Evolutionary conservation across 1,140 invertebrate species (phyloP), one percentile per base, ranked within the genome.

Genomic region (Eciton burchellii): DNA sequence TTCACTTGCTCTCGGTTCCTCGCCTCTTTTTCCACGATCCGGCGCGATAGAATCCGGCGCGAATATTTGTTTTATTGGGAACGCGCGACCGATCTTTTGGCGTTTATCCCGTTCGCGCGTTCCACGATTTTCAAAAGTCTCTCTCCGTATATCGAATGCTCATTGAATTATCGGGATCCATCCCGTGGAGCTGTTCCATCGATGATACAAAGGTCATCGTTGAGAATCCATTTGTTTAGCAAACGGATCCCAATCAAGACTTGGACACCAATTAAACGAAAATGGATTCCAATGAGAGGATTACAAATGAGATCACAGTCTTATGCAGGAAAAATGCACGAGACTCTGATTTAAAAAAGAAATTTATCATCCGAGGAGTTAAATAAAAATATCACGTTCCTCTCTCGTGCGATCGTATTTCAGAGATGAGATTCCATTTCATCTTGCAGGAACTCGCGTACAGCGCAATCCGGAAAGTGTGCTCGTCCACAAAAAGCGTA

Each of bases 51-150:
- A 70, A 79, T 56, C 12, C 29, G 35, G 59, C 52, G 68, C 52
- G 68, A 82, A 85, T 86, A 82, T 76, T 86, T 74, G 47, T 65
- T 35, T 66, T 77, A 77, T 87, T 71, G 49, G 54, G 49, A 83
- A 76, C 14, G n/a, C 8, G 14, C 29, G 19, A 54, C 6, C 70
- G 49, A 79, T 79, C n/a, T n/a, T 70, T n/a, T 43, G 49, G 1
- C n/a, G 24, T 68, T 77, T 19, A 16, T 77, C 11, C 21, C 49
- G 11, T 14, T 24, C 16, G 62, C 24, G 24, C 12, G 5, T 26
- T n/a, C n/a, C 16, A 16, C 16, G 16, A 66, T 57, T 29, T 70
- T 79, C 11, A 3, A 49, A 68, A 49, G 49, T 49, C 26, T 47
- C 14, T 24, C 0, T 21, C 29, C 19, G 14, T 1, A 1, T n/a